Evolutionary conservation across 2,888 invertebrate genomes (phyloP), one percentile per base, ranked within the genome.

Genomic region (Ochlodes sylvanus): DNA sequence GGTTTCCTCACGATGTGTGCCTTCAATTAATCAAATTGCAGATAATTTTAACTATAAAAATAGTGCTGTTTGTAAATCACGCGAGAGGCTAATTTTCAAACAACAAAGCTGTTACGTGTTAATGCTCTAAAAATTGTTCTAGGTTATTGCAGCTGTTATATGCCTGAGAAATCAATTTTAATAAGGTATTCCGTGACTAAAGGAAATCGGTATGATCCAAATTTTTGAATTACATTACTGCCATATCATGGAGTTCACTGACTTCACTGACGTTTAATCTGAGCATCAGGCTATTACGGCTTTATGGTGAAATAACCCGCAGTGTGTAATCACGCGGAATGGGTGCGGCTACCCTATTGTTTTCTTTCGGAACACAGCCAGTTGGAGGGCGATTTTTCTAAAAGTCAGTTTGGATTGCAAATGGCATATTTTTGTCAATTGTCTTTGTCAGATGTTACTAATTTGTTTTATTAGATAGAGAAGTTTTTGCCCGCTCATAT

Each of bases 261-360:
- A 63, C 21, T 55, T 17, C 42, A 44, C 42, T 32, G 32, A 63
- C 12, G 38, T 56, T 56, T 56, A 63, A 56, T 56, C 42, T 56
- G 34, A 56, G 42, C 27, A 63, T 63, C 63, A 15, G 27, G 56
- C 63, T 54, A 34, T 54, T 63, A 54, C 21, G 32, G 55, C 44
- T 63, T 63, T 44, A 63, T 63, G 63, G 56, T 44, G 63, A 56
- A 56, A 44, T 63, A 63, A 60, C 32, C 56, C 56, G 52, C 62
- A 54, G 44, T 63, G 63, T 54, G 64, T 65, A 65, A 65, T 65
- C 64, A 57, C 38, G 64, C 57, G 57, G 64, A 57, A 65, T 21
- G 64, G 64, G 57, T 19, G 64, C 50, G 57, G 57, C 63, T 42
- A 34, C 54, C 55, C 42, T 50, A 65, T 65, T 57, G 57, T 65